These are phyloP conservation scores for Dynastes maya DNA, from an alignment of 2,888 invertebrate genomes.

Conservation along the genomic window DNA sequence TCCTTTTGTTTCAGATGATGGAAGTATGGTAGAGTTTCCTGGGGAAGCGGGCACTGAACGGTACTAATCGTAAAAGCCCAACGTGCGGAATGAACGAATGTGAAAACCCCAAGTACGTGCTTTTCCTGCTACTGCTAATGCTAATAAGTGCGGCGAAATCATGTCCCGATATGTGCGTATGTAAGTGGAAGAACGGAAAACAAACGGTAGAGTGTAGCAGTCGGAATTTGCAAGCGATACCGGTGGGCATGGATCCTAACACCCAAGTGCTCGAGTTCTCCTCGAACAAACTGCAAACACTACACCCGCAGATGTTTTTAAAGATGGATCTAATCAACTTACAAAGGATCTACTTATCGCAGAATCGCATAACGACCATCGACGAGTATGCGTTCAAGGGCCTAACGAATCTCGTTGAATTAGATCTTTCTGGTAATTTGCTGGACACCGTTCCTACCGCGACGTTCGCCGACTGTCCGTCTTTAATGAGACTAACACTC, in stretches of 20 bases:
- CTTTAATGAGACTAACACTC: slow-evolving; percentile 87
- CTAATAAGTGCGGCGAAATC: slow-evolving; percentile 64
- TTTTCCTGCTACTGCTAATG: slow-evolving; percentile 52
- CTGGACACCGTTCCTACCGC: slow-evolving; percentile 84
- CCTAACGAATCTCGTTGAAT: slow-evolving; percentile 88
- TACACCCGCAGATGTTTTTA: slow-evolving; percentile 86
- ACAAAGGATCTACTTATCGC: slow-evolving; percentile 87
- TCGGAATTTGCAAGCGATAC: slow-evolving; percentile 83
- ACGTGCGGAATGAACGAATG: slow-evolving; percentile 53
- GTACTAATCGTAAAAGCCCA: background rate
- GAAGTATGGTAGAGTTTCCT: background rate
- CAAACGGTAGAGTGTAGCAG: slow-evolving; percentile 91
- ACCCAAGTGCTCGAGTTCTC: slow-evolving; percentile 92
- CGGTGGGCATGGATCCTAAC: slow-evolving; percentile 85
- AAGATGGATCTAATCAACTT: slow-evolving; percentile 86
- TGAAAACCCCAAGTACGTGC: slow-evolving; percentile 52
- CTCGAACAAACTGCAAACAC: slow-evolving; percentile 85
- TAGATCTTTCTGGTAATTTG: slow-evolving; percentile 89
- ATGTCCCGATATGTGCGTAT: slow-evolving; percentile 86
- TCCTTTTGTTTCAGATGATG: slow-evolving; percentile 15
- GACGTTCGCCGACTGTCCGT: slow-evolving; percentile 84
- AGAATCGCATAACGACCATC: slow-evolving; percentile 85
- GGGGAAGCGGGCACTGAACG: background rate
- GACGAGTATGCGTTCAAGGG: slow-evolving; percentile 88
- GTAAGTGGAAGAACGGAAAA: slow-evolving; percentile 95